phyloP scores from a whole-genome alignment of 2,113 vertebrate genomes.

The Ptychochromis oligacanthus region DNA sequence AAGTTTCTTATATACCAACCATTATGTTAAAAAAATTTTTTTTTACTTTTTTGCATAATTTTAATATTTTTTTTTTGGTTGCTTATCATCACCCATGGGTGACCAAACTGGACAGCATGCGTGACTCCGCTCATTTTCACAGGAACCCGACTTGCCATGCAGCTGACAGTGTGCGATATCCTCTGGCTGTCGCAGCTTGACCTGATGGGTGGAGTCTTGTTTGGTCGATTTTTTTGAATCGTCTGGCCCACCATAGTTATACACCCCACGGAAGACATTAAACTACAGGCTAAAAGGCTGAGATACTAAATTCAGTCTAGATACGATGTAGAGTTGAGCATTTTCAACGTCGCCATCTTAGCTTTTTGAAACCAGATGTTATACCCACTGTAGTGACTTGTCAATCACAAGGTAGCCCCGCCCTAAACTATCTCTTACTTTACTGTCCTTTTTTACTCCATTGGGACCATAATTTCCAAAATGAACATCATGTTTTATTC shows the following conservation, averaged over 20 bases:
- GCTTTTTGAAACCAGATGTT: background rate
- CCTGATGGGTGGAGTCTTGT: background rate
- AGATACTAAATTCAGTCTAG: background rate
- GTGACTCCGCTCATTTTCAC: too few relatives aligned
- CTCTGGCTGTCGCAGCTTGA: too few relatives aligned
- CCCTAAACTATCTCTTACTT: background rate
- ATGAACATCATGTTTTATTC: background rate
- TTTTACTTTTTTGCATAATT: too few relatives aligned
- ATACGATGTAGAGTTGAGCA: background rate
- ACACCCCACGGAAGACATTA: background rate
- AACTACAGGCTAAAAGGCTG: background rate
- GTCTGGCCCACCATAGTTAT: background rate
- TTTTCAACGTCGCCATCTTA: background rate
- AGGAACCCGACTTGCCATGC: background rate
- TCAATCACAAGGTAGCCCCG: background rate
- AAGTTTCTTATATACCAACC: too few relatives aligned
- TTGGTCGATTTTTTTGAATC: background rate
- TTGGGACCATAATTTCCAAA: background rate
- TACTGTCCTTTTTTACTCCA: background rate
- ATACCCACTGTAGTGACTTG: background rate
- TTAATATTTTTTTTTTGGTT: too few relatives aligned
- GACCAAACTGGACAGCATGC: too few relatives aligned
- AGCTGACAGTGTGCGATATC: too few relatives aligned
- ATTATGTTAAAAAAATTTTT: too few relatives aligned
- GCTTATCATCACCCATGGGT: too few relatives aligned